Conservation (phyloP, 1,140 invertebrate genomes). For the Aphis craccivora region DNA sequence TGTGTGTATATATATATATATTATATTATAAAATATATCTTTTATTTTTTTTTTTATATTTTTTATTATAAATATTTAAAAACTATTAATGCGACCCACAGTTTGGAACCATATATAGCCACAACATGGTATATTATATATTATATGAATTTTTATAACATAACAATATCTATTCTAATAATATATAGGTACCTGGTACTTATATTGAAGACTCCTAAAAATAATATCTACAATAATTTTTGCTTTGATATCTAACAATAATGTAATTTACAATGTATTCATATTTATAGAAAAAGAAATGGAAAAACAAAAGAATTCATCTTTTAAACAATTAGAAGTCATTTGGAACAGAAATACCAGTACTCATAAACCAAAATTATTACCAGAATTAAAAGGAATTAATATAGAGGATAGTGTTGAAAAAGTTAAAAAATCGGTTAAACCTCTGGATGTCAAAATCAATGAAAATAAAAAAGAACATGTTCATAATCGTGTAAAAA, state of each 20-base stretch:
- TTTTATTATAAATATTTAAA: too few relatives aligned
- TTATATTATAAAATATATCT: too few relatives aligned
- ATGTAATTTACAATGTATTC: neutral
- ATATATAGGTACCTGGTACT: too few relatives aligned
- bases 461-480: slow-evolving; percentile 1
- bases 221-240: neutral
- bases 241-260: neutral
- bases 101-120: too few relatives aligned
- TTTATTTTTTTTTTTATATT: too few relatives aligned
- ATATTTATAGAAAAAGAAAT: neutral
- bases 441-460: neutral
- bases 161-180: neutral
- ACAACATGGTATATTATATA: too few relatives aligned
- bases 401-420: slow-evolving; percentile 7
- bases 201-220: neutral
- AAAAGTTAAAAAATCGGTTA: neutral
- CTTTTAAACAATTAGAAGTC: slow-evolving; percentile 1
- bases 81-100: too few relatives aligned
- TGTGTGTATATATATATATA: too few relatives aligned
- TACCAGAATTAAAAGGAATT: slow-evolving; percentile 26
- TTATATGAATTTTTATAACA: too few relatives aligned
- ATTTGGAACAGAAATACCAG: slow-evolving; percentile 29
- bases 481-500: neutral
- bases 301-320: neutral
- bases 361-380: neutral